A percentile compares a stretch with the other conserved stretches of the same genome.
Evolutionary conservation across 2,888 invertebrate genomes (phyloP).

Genomic region (Caenorhabditis wallacei): DNA sequence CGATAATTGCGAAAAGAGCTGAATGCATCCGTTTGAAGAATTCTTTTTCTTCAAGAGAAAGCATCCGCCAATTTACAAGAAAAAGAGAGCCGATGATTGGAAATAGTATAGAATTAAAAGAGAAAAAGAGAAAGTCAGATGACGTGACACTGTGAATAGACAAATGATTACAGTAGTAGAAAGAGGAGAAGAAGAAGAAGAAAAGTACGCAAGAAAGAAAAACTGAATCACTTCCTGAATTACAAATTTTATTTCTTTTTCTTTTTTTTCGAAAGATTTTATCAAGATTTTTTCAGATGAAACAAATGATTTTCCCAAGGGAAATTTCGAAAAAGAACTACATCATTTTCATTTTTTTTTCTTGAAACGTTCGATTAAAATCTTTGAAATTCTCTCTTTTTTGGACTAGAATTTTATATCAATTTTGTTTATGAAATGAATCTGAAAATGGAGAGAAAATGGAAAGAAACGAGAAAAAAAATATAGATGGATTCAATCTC

Average conservation of each 20-base stretch:
- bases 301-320: neutral
- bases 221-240: slow-evolving; percentile 63
- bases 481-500: neutral
- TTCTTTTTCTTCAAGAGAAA: slow-evolving; percentile 3
- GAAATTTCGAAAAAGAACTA: slow-evolving; percentile 26
- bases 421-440: too few relatives aligned
- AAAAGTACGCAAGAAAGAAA: slow-evolving; percentile 23
- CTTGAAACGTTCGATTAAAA: neutral
- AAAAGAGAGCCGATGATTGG: slow-evolving; percentile 30
- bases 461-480: too few relatives aligned
- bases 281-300: slow-evolving; percentile 22
- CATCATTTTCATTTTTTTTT: neutral
- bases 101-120: slow-evolving; percentile 17
- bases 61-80: slow-evolving; percentile 54
- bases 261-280: slow-evolving; percentile 18
- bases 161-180: slow-evolving; percentile 59
- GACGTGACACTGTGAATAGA: slow-evolving; percentile 59
- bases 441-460: too few relatives aligned
- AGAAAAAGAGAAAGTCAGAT: slow-evolving; percentile 28
- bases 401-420: neutral
- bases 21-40: slow-evolving; percentile 37
- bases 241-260: slow-evolving; percentile 29
- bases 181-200: neutral
- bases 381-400: neutral
- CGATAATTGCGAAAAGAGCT: slow-evolving; percentile 49